Evolutionary conservation across 1,140 invertebrate genomes (phyloP), one percentile per base, ranked within the genome.

Genomic region (Drosophila murphyi): DNA sequence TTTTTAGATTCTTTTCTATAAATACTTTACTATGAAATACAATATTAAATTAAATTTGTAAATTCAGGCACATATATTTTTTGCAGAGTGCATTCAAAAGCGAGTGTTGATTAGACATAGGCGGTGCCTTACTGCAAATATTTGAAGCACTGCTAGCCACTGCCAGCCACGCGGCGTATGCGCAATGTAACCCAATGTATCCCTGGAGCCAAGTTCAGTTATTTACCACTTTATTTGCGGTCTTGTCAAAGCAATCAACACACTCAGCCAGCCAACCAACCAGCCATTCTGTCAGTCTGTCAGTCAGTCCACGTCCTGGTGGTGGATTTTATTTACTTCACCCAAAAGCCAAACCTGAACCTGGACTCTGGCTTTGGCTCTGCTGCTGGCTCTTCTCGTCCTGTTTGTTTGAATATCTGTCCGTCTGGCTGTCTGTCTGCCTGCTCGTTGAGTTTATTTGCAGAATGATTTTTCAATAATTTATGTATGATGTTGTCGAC

Each of bases 381-480:
- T 52, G 12, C 6, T 31, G 2, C 3, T n/a, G 29, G 29, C 12
- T 31, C 32, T 12, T 20, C 39, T 43, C n/a, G 39, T 41, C n/a
- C 55, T 35, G 12, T 2, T 8, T 39, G 56, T 61, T 29, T n/a
- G 7, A n/a, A 47, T n/a, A 45, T 59, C 12, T 32, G 56, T 61
- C 35, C 7, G 7, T 28, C 54, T 7, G 52, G 52, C 45, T 39
- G 48, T 57, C 60, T 57, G 35, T 51, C n/a, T 48, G 71, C 2
- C n/a, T 32, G 63, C 47, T 69, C 51, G 67, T 63, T 52, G 76
- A 82, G 78, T 78, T 85, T 89, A 89, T 89, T 89, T 89, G 85
- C 88, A 81, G 85, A 89, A 90, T 89, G 85, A 89, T 89, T 90
- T 89, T 89, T 89, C 85, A 89, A 89, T 89, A 89, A 89, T 85